These are phyloP conservation scores for Plestiodon gilberti DNA, from an alignment of 2,113 vertebrate genomes.

Conservation along the genomic window DNA sequence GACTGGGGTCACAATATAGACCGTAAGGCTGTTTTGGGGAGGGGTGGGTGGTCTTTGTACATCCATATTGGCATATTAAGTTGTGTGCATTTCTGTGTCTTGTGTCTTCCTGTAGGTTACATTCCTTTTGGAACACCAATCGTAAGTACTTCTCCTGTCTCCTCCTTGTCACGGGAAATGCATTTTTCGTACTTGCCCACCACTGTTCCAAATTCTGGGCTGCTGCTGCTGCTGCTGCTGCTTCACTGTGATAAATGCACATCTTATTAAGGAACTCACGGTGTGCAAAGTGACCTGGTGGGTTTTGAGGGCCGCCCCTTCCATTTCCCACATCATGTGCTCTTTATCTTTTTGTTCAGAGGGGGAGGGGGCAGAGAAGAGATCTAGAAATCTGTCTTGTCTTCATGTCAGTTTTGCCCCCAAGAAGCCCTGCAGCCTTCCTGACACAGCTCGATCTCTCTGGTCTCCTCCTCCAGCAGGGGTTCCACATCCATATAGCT, in stretches of 20 bases:
- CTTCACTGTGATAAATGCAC: rapidly evolving
- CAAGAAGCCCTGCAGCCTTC: too few relatives aligned
- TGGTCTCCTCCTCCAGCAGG: background rate
- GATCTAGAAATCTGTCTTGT: too few relatives aligned
- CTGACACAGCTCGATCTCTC: background rate
- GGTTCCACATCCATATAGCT: background rate
- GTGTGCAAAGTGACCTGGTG: too few relatives aligned
- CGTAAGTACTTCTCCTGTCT: constrained; percentile 75
- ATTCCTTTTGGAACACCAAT: constrained; percentile 95
- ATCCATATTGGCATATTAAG: background rate
- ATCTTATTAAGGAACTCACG: background rate
- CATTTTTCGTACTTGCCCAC: background rate
- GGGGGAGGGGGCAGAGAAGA: background rate
- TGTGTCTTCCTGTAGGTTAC: constrained; percentile 79
- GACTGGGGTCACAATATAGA: background rate
- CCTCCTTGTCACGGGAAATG: too few relatives aligned
- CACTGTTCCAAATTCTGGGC: background rate
- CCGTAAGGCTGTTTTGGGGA: background rate
- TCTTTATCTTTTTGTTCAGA: too few relatives aligned
- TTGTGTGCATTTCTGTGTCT: background rate
- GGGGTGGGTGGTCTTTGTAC: too few relatives aligned
- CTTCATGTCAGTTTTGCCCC: background rate
- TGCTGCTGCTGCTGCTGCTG: too few relatives aligned
- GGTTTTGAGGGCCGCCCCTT: background rate
- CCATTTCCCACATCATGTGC: rapidly evolving